Base-by-base conservation (phyloP, 64 coral and sea anemone species). In the Montipora efflorescens region DNA sequence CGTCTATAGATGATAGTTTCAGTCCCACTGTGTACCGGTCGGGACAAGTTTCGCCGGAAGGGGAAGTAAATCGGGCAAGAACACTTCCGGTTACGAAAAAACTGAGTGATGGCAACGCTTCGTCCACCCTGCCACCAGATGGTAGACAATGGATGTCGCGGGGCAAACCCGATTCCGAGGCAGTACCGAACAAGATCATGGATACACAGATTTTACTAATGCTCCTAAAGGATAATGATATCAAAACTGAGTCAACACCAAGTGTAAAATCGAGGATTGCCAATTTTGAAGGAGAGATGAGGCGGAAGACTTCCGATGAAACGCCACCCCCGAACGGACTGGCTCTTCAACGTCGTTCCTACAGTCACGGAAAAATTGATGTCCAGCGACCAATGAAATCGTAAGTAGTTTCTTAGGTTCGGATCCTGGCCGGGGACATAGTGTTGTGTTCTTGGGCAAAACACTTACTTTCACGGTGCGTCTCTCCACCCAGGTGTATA, bases 121-220 rank as follows among this genome's bases (percentile, higher is more conserved):
- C 53, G 9, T 19, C 52, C 5, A 87, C 67, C 87, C 19, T 20
- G 8, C 15, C 48, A 18, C 7, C 18, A 36, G 74, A 83, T 78
- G 18, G 45, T 12, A 58, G 68, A 59, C 53, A 47, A 43, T 83
- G 51, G 82, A 73, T 43, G 80, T 58, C 82, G 9, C 74, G 67
- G 28, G 83, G 66, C 62, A 73, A 91, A n/a, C 51, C 23, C 21
- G 47, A 87, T 72, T 7, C 89, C 21, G 80, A 70, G 22, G 61
- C 2, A 36, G 87, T 21, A 48, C 23, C 59, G 46, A 73, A 22
- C 21, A 13, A 83, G 46, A 95, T 95, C 20, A 93, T 94, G 89
- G 95, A 94, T 77, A 97, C 95, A 18, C 88, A 89, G 25, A 97
- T 97, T 57, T 92, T 98, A 44, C 90, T 89, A 47, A 81, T 75